Percentiles rank a stretch among this genome's conserved stretches.
phyloP scores from a whole-genome alignment of 2,113 vertebrate genomes.

The mouse (Mus musculus) region DNA sequence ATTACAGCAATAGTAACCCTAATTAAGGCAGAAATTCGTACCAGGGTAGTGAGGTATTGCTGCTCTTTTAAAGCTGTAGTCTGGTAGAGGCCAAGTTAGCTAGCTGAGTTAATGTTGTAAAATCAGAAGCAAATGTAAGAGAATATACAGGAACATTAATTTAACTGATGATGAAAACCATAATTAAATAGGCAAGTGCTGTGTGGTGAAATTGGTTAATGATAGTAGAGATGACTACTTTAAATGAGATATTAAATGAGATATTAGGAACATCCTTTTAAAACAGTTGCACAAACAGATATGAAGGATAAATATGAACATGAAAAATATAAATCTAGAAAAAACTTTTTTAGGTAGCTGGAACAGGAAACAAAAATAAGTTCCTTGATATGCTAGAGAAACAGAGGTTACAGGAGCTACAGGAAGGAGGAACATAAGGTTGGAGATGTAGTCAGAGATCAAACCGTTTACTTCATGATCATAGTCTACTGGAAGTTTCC shows the following conservation, averaged over 20 bases:
- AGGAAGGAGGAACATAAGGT: background rate
- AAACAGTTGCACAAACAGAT: conserved; percentile 10
- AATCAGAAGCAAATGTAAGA: background rate
- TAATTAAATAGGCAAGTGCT: background rate
- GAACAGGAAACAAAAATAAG: background rate
- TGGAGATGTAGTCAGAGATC: background rate
- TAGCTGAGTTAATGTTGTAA: background rate
- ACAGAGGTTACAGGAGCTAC: background rate
- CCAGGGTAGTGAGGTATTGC: background rate
- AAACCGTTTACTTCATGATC: background rate
- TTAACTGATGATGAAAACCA: background rate
- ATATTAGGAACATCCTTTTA: background rate
- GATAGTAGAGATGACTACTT: background rate
- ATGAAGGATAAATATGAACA: background rate
- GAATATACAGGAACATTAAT: background rate
- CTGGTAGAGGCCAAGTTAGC: background rate
- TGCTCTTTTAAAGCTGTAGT: conserved; percentile 13
- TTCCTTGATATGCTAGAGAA: background rate
- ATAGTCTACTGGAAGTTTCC: background rate
- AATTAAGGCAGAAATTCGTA: background rate
- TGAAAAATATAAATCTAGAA: background rate
- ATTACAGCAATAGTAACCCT: background rate
- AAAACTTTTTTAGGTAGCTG: conserved; percentile 18
- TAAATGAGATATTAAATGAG: background rate
- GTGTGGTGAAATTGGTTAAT: background rate